Evolutionary conservation across 2,113 vertebrate species (phyloP), one percentile per base, ranked within the genome.

Genomic region (Pimephales promelas): DNA sequence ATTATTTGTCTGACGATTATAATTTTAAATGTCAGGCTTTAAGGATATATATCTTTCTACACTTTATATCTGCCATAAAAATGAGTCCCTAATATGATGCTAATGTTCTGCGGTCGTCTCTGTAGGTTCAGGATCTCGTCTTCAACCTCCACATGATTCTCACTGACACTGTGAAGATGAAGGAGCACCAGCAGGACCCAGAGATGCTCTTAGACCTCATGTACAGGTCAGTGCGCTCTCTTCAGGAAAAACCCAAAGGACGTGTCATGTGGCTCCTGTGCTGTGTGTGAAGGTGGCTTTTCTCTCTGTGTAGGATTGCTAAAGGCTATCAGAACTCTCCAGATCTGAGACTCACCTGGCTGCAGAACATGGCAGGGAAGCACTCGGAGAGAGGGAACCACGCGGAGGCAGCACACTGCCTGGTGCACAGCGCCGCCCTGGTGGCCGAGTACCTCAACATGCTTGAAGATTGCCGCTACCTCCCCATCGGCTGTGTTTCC

Each of bases 61-160:
- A 22, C 6, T 54, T 49, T 16, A 49, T 16, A 49, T 49, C 47
- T 49, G 14, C 47, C 1, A 49, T 40, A 49, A 49, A 49, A 49
- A 49, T 49, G 4, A 54, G 52, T 54, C 52, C 8, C 18, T 54
- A 7, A 20, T 20, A 7, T 20, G 18, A 20, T 54, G 52, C 52
- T 54, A 52, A 54, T 54, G 18, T 54, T 34, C 43, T 61, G 22
- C 14, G 26, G 18, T 73, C 56, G 40, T 11, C 34, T 22, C 18
- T 43, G n/a, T 88, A 98, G 97, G 97, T 98, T 20, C 96, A 97
- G 89, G 96, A 98, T 90, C 92, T 98, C 62, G 96, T 97, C 86
- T 98, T 97, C 91, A 98, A 98, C 90, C 88, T 98, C 85, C 97
- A 98, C 92, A 98, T 97, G 97, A 98, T 98, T 89, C 94, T 98